Evolutionary conservation across 1,140 invertebrate genomes (phyloP).

Genomic region (Notospermus geniculatus): DNA sequence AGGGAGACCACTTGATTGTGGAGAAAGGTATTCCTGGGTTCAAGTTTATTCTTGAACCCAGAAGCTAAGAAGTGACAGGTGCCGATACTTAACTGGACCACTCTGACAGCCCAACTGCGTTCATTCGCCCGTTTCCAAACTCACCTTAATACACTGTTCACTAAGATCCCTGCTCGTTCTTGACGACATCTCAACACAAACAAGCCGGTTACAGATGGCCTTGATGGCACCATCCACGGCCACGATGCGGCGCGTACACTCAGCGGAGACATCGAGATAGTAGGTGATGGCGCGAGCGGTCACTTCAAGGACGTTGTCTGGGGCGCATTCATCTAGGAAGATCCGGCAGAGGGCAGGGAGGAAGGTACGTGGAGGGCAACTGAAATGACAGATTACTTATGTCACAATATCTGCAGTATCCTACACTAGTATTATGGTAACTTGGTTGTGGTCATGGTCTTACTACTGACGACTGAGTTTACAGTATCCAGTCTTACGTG

Average conservation of each 20-base stretch:
- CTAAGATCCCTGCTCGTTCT: constrained; percentile 95
- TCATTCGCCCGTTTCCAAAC: constrained; percentile 11
- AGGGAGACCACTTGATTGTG: too few species aligned
- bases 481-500: too few species aligned
- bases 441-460: too few species aligned
- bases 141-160: constrained; percentile 97
- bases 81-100: not conserved
- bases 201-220: constrained; percentile 92
- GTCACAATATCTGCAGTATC: too few species aligned
- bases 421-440: too few species aligned
- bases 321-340: constrained; percentile 95
- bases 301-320: constrained; percentile 95
- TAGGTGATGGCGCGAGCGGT: constrained; percentile 98
- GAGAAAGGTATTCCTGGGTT: too few species aligned
- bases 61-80: too few species aligned
- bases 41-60: too few species aligned
- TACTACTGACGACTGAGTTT: too few species aligned
- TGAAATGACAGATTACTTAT: constrained; percentile 60
- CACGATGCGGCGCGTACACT: constrained; percentile 96
- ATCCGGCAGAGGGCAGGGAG: constrained; percentile 96
- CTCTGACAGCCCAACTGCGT: constrained; percentile 9
- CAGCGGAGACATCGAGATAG: constrained; percentile 96
- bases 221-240: constrained; percentile 97
- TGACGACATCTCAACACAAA: constrained; percentile 87
- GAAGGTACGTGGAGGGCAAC: constrained; percentile 97